phyloP scores from a whole-genome alignment of 2,888 invertebrate species.

The Drosophila anceps region DNA sequence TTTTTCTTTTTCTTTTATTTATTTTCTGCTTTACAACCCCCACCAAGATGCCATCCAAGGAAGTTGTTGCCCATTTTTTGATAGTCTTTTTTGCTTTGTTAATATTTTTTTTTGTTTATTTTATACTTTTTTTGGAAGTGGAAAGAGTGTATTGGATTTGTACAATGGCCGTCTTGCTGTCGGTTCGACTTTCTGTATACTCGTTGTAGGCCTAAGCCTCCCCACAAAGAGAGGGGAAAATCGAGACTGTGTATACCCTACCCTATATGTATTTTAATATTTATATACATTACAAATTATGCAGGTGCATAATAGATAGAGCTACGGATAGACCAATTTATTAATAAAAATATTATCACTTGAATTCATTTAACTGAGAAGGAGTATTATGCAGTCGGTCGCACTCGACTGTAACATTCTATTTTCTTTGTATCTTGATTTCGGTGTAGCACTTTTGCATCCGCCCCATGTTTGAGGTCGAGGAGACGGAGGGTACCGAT shows the following conservation, averaged over 20 bases:
- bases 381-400: neutral
- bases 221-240: no score
- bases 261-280: no score
- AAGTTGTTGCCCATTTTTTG: constrained; percentile 64
- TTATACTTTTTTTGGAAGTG: neutral
- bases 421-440: constrained; percentile 50
- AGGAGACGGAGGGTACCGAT: constrained; percentile 40
- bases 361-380: neutral
- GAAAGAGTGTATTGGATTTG: neutral
- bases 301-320: no score
- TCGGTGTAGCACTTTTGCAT: constrained; percentile 70
- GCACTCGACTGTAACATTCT: neutral
- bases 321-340: no score
- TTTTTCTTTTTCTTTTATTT: constrained; percentile 3
- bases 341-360: no score
- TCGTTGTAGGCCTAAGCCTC: neutral
- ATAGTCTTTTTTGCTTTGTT: constrained; percentile 21
- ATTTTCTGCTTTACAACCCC: constrained; percentile 3
- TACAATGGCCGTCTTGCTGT: neutral
- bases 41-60: constrained; percentile 29
- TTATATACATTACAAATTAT: no score
- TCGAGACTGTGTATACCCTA: no score
- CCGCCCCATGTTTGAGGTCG: constrained; percentile 34
- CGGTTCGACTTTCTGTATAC: neutral
- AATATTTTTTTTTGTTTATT: neutral